These are phyloP conservation scores for Pampus argenteus DNA, from an alignment of 2,797 vertebrate genomes.

Conservation along the genomic window DNA sequence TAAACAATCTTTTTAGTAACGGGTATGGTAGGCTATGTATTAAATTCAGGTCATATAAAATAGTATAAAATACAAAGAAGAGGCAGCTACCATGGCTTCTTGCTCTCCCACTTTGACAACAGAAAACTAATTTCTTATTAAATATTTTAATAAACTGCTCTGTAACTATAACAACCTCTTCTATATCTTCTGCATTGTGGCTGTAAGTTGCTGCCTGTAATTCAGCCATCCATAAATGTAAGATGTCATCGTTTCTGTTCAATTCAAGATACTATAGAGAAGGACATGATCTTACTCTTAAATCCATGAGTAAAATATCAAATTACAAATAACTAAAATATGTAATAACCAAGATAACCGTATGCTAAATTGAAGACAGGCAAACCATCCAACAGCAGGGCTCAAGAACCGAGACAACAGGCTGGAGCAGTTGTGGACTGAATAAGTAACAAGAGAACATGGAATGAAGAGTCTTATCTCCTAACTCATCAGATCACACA, in stretches of 20 bases:
- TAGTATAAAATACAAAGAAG: slow-evolving; percentile 5
- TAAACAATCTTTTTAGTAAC: not conserved
- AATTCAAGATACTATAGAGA: not conserved
- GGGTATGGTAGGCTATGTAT: not conserved
- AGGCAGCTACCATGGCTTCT: not conserved
- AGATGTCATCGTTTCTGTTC: not conserved
- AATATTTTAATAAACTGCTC: not conserved
- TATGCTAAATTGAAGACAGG: slow-evolving; percentile 23
- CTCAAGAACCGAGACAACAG: slow-evolving; percentile 30
- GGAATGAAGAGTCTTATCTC: slow-evolving; percentile 49
- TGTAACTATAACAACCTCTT: not conserved
- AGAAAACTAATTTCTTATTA: not conserved
- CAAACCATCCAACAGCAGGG: not conserved
- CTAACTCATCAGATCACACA: slow-evolving; percentile 37
- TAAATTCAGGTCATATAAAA: not conserved
- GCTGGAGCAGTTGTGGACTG: slow-evolving; percentile 4
- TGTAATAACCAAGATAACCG: slow-evolving; percentile 8
- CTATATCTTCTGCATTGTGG: fast-evolving
- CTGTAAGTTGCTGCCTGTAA: not conserved
- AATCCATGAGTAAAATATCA: not conserved
- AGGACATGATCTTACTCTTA: not conserved
- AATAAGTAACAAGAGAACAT: slow-evolving; percentile 63
- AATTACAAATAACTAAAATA: not conserved
- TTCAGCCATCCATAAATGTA: not conserved
- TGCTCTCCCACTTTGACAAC: not conserved